A percentile compares a stretch with the other conserved stretches of the same genome.
phyloP scores from a whole-genome alignment of 2,113 vertebrate genomes.

The Phalacrocorax aristotelis region DNA sequence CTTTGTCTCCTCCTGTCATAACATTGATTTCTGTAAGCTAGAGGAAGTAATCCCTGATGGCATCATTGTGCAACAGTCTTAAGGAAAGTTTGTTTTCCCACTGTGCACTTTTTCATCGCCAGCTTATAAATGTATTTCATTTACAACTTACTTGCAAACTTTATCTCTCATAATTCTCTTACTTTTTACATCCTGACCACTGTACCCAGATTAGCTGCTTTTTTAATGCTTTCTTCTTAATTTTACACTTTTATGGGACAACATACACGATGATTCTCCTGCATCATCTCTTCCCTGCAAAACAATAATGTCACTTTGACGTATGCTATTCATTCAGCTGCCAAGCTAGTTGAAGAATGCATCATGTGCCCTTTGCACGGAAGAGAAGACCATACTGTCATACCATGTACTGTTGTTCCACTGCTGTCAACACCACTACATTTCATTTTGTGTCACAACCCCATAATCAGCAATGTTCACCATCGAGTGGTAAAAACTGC shows the following conservation, averaged over 20 bases:
- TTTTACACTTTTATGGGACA: not conserved
- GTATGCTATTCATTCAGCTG: not conserved
- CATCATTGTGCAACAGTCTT: not conserved
- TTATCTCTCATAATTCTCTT: not conserved
- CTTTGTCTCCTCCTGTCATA: slow-evolving; percentile 51
- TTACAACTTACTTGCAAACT: not conserved
- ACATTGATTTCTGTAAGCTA: slow-evolving; percentile 56
- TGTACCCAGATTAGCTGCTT: not conserved
- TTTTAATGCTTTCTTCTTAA: not conserved
- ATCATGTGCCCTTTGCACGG: not conserved
- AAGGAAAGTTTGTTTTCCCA: slow-evolving; percentile 15
- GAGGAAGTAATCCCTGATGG: slow-evolving; percentile 52
- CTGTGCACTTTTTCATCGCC: not conserved
- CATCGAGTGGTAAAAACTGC: not conserved
- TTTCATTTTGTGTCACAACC: not conserved
- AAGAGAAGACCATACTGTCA: not conserved
- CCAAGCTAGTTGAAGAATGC: not conserved
- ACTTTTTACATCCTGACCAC: not conserved
- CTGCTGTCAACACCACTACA: not conserved
- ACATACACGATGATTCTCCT: not conserved
- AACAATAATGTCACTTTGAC: not conserved
- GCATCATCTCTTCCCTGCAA: not conserved
- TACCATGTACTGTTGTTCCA: not conserved
- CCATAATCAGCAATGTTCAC: rapidly evolving
- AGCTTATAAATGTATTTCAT: not conserved